These are phyloP conservation scores for Celastrina argiolus DNA, from an alignment of 2,888 invertebrate genomes.

Conservation along the genomic window DNA sequence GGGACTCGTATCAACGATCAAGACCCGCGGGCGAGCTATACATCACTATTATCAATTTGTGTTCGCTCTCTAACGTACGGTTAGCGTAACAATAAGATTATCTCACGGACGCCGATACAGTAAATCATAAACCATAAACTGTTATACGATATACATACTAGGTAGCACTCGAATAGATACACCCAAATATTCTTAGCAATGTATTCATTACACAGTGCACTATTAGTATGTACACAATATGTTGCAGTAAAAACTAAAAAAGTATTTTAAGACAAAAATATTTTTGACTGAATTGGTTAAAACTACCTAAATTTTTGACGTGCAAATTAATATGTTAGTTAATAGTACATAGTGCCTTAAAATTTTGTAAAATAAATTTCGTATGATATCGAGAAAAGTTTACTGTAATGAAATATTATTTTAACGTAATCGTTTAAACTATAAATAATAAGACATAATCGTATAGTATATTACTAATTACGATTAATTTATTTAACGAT, in stretches of 20 bases:
- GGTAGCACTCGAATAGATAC: not conserved
- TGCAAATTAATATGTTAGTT: no score
- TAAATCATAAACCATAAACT: constrained; percentile 9
- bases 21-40: constrained; percentile 21
- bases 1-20: constrained; percentile 17
- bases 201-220: not conserved
- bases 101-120: not conserved
- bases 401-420: no score
- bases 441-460: no score
- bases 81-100: not conserved
- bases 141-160: not conserved
- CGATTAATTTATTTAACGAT: not conserved
- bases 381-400: no score
- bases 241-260: no score
- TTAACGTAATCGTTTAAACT: no score
- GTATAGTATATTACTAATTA: not conserved
- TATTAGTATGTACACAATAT: not conserved
- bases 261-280: no score
- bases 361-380: no score
- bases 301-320: no score
- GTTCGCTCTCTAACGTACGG: not conserved
- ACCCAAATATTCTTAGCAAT: not conserved
- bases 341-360: no score
- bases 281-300: no score
- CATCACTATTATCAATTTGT: constrained; percentile 25